Base-by-base conservation (phyloP, 2,113 vertebrate species). In the Ancistrus triradiatus region DNA sequence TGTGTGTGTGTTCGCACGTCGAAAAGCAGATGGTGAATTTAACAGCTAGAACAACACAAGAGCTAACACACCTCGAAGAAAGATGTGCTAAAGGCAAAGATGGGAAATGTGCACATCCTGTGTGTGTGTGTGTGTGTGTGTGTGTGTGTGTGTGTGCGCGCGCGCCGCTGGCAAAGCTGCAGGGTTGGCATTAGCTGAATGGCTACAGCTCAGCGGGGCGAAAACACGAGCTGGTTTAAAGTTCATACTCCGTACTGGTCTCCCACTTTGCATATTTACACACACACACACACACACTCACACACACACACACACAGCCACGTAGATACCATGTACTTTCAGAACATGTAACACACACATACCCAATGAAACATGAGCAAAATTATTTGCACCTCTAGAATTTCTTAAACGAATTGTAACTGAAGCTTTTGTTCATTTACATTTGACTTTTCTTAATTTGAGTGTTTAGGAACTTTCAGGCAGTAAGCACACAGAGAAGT, bases 21-120 rank as follows among this genome's bases (percentile, higher is more conserved):
- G 6, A 44, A 31, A 62, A 66, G 52, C 58, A 67, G 50, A 72
- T 66, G 69, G 69, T 48, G 27, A 17, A 62, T 66, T 61, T 55
- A 43, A 37, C 43, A 35, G 35, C 27, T 44, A 57, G 59, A 31
- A 52, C 55, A 67, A 33, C 58, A 59, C 25, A 38, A 19, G 19
- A 33, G 52, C 62, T 43, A 50, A 61, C 31, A 63, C 37, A 49
- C 44, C 56, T 44, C 24, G 3, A 46, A 22, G 17, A 46, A n/a
- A 44, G 19, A 38, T 38, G 2, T 9, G 46, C 27, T 5, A 22
- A 3, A 42, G n/a, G n/a, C n/a, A n/a, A n/a, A n/a, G n/a, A n/a
- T n/a, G n/a, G n/a, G n/a, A n/a, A n/a, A n/a, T n/a, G n/a, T n/a
- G n/a, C n/a, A n/a, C n/a, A n/a, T n/a, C n/a, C n/a, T n/a, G n/a